Conservation (phyloP, 2,797 vertebrate species). For the Oreortyx pictus region DNA sequence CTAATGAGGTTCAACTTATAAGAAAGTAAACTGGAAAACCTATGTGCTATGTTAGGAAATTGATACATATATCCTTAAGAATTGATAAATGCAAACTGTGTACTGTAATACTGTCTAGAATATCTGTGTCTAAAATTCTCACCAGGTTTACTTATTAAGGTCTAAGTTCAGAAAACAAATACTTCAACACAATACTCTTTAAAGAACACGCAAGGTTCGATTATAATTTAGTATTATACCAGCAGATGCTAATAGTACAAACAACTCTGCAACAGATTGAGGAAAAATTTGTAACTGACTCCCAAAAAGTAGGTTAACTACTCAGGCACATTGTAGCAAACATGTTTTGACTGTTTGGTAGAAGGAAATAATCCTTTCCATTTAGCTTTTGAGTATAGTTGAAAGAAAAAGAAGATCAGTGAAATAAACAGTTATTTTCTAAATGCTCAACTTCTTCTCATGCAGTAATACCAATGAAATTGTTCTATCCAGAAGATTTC, state of each 20-base stretch:
- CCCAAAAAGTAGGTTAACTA: background rate
- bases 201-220: background rate
- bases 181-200: background rate
- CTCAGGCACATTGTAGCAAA: background rate
- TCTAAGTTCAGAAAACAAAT: background rate
- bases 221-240: background rate
- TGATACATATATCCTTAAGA: background rate
- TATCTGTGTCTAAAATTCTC: background rate
- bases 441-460: background rate
- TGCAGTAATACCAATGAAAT: background rate
- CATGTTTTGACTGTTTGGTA: background rate
- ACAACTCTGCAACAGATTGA: background rate
- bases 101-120: too few relatives aligned
- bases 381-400: background rate
- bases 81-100: background rate
- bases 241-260: background rate
- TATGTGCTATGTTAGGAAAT: background rate
- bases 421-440: background rate
- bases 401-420: background rate
- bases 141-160: background rate
- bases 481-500: background rate
- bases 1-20: background rate
- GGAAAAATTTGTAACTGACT: background rate
- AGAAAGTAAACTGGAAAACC: constrained; percentile 3
- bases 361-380: background rate